phyloP scores from a whole-genome alignment of 2,113 vertebrate genomes.

The Gulo gulo region DNA sequence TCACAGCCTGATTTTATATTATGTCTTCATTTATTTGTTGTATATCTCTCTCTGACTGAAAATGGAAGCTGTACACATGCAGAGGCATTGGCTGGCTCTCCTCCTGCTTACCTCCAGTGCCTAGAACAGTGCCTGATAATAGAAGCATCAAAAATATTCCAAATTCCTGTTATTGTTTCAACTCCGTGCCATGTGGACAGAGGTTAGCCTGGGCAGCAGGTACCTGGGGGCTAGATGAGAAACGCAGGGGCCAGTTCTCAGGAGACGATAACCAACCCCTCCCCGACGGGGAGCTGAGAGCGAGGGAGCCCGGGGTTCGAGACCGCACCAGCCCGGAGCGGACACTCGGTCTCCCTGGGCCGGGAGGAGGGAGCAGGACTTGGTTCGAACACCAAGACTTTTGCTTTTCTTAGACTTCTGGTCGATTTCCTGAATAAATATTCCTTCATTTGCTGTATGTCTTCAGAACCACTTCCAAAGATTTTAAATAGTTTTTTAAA shows the following conservation, averaged over 20 bases:
- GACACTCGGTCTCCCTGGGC: not conserved
- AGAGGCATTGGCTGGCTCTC: not conserved
- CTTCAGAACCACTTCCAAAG: not conserved
- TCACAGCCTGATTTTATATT: too few species aligned
- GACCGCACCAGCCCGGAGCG: not conserved
- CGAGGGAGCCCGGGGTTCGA: not conserved
- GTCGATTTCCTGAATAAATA: not conserved
- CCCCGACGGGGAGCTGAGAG: too few species aligned
- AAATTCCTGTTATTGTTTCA: not conserved
- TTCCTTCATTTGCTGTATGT: not conserved
- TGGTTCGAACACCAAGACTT: not conserved
- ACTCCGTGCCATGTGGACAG: not conserved
- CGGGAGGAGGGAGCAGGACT: not conserved
- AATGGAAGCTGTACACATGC: not conserved
- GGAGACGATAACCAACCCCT: fast-evolving
- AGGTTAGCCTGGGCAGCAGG: not conserved
- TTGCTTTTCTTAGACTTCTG: not conserved
- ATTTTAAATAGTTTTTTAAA: not conserved
- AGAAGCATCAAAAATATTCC: not conserved
- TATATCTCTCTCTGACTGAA: not conserved
- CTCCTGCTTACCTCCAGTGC: not conserved
- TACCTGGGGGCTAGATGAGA: not conserved
- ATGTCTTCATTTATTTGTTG: not conserved
- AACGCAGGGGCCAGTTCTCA: not conserved
- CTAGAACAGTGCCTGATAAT: not conserved